Base-by-base conservation (phyloP, 2,888 invertebrate species). In the Lamproptera curius region DNA sequence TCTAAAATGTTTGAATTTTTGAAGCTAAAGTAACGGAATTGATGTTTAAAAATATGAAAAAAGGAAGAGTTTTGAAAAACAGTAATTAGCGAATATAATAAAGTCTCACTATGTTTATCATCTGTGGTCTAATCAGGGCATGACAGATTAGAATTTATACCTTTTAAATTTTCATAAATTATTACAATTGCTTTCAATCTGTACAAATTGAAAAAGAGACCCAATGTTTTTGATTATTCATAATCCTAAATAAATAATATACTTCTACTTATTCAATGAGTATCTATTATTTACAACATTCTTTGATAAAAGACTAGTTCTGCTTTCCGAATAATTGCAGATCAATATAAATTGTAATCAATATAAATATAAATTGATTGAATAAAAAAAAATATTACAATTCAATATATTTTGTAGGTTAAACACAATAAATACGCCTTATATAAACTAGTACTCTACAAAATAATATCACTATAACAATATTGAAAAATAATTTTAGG, bases 271-370 rank as follows among this genome's bases (percentile, higher is more conserved):
- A 82, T 70, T 70, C 74, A 75, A 78, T 75, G 77, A 80, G 77
- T 83, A 81, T 76, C 81, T 84, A 82, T 73, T 86, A 86, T 86
- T 77, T 86, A 86, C 85, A 86, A 65, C 62, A 71, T 68, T 73
- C 63, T 67, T 79, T 81, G 73, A 80, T 83, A 76, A 73, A 78
- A 72, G 76, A 84, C 81, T 84, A 83, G 81, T 73, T 65, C 67
- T 71, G 68, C 60, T 59, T 59, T 65, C 62, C 58, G 60, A 58
- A 57, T 51, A 56, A 57, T 59, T 49, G 52, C 52, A 31, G 33
- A 23, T 28, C 6, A 40, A 15, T 8, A 16, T 28, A 28, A 28
- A 28, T 10, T 23, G 20, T 20, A 20, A 3, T 6, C 6, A 3
- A 20, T 20, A 20, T 5, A 20, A 20, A 20, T 20, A 3, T 20